Evolutionary conservation across 2,888 invertebrate species (phyloP), one percentile per base, ranked within the genome.

Genomic region (Scaptomyza tumidula): DNA sequence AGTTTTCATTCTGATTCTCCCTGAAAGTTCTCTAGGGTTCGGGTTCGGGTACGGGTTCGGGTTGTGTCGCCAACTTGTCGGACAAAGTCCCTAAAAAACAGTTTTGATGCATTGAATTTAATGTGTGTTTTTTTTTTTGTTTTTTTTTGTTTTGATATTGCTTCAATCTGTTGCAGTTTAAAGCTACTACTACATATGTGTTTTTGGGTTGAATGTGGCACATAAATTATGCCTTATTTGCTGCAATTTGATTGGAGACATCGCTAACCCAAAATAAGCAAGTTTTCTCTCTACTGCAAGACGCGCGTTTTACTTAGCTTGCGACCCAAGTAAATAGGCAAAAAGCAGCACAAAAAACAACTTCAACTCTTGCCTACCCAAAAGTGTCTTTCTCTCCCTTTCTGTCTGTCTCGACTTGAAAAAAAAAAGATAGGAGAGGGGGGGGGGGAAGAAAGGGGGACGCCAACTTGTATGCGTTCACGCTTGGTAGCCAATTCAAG

Each of bases 401-500:
- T 39, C 39, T 14, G 39, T 39, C 39, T 41, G 50, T 35, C 50
- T 33, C 19, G 65, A 52, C 67, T 77, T 75, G 80, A 64, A 35
- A 35, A 13, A 35, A 35, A 35, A 1, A 13, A 35, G 3, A 35
- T 1, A 31, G 10, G 31, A 10, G 10, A 1, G 6, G 6, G 31
- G 1, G 10, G 1, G 3, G 13, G n/a, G 11, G 11, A 33, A 33
- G 33, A 33, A 4, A 5, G 2, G n/a, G n/a, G 6, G 14, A 49
- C 68, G 78, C 65, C 81, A 75, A 86, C 75, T 82, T 82, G 82
- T 87, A 85, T 82, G 87, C 82, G 86, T 85, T 82, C 85, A 82
- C 85, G 82, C 88, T 82, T 82, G 87, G 82, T 82, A 85, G 82
- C 82, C 82, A 87, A 82, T 87, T 82, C 88, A 87, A 82, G 82